Evolutionary conservation across 2,113 vertebrate species (phyloP).

Genomic region (Oostethus manadensis): DNA sequence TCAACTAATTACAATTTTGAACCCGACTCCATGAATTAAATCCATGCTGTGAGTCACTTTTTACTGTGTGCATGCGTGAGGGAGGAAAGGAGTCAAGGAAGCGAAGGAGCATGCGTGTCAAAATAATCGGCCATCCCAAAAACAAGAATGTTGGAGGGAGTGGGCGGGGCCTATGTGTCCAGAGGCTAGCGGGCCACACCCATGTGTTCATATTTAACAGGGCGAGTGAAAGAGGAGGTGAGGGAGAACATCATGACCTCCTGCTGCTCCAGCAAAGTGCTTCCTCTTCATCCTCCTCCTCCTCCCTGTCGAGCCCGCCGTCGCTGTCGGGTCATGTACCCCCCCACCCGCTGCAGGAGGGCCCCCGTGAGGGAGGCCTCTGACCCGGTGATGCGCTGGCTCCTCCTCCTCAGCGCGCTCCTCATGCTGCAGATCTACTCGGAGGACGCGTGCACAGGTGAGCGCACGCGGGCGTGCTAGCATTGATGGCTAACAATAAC

Average conservation of each 20-base stretch:
- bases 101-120: too few species aligned
- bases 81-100: not conserved
- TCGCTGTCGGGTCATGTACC: constrained; percentile 60
- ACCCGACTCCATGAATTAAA: too few species aligned
- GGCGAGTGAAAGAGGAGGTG: not conserved
- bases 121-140: constrained; percentile 9
- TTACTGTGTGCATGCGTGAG: too few species aligned
- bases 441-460: constrained; percentile 60
- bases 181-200: constrained; percentile 43
- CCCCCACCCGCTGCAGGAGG: constrained; percentile 45
- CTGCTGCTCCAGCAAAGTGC: constrained; percentile 15
- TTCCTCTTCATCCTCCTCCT: constrained; percentile 4
- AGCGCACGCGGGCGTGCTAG: not conserved
- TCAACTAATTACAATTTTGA: too few species aligned
- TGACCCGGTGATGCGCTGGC: constrained; percentile 58
- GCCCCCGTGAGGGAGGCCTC: constrained; percentile 35
- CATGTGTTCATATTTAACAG: constrained; percentile 43
- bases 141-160: constrained; percentile 26
- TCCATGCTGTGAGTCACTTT: too few species aligned
- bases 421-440: constrained; percentile 71
- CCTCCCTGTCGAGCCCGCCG: constrained; percentile 35
- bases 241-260: constrained; percentile 14
- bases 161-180: constrained; percentile 29
- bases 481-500: too few species aligned
- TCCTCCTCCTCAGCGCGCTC: constrained; percentile 60